A percentile compares a stretch with the other conserved stretches of the same genome.
Conservation (phyloP, 2,113 vertebrate genomes). For the Rhinolophus ferrumequinum region DNA sequence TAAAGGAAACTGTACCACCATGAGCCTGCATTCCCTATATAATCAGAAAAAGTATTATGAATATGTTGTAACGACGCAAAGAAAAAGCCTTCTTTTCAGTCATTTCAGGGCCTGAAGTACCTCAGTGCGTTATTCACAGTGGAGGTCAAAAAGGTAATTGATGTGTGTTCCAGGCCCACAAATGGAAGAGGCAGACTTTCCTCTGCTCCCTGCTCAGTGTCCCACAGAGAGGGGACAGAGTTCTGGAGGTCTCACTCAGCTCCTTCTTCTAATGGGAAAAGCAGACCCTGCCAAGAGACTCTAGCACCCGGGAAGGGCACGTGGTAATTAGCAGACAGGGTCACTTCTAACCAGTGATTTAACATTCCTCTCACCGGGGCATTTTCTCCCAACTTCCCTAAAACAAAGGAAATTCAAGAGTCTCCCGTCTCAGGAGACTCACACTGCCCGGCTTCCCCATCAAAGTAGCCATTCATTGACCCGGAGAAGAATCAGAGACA, state of each 20-base stretch:
- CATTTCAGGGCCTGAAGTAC: background rate
- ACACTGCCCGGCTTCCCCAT: conserved; percentile 51
- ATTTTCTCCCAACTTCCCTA: background rate
- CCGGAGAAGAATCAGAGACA: conserved; percentile 11
- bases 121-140: background rate
- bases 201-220: background rate
- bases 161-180: background rate
- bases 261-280: background rate
- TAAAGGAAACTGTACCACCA: background rate
- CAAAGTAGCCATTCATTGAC: conserved; percentile 54
- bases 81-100: background rate
- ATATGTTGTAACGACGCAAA: background rate
- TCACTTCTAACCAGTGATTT: background rate
- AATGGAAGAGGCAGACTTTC: background rate
- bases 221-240: background rate
- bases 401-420: background rate
- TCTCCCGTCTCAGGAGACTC: conserved; percentile 18
- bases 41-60: background rate
- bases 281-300: background rate
- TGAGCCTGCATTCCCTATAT: background rate
- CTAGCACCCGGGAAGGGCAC: rapidly evolving
- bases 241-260: background rate
- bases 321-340: background rate
- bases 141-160: background rate
- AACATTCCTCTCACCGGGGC: background rate